Percentiles rank a stretch among this genome's conserved stretches.
Conservation (phyloP, 2,797 vertebrate genomes). For the Rhinogobio ventralis region DNA sequence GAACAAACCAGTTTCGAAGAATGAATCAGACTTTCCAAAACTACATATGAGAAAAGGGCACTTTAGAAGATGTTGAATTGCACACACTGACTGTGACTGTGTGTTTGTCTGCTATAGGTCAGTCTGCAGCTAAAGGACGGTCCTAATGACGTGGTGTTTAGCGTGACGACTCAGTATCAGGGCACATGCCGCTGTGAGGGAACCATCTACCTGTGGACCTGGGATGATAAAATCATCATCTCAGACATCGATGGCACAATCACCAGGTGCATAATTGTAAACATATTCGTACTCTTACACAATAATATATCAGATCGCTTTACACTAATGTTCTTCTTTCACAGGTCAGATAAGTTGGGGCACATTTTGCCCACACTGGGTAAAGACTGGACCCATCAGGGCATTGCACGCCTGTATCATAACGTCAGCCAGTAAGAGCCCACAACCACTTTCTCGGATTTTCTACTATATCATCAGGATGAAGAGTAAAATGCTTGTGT, state of each 20-base stretch:
- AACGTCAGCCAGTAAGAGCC: slow-evolving; percentile 98
- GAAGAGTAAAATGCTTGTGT: slow-evolving; percentile 25
- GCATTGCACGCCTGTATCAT: slow-evolving; percentile 95
- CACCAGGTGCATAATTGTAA: slow-evolving; percentile 76
- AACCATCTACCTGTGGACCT: slow-evolving; percentile 89
- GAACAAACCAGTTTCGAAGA: not conserved
- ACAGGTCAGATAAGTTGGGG: slow-evolving; percentile 94
- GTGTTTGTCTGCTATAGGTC: slow-evolving; percentile 70
- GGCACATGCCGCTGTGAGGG: slow-evolving; percentile 88
- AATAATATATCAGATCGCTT: not conserved
- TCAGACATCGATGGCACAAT: slow-evolving; percentile 91
- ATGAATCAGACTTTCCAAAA: not conserved
- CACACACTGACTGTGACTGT: not conserved
- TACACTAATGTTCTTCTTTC: not conserved
- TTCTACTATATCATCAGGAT: not conserved
- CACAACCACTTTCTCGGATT: not conserved
- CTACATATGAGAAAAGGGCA: not conserved
- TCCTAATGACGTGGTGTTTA: slow-evolving; percentile 86
- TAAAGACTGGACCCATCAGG: slow-evolving; percentile 99
- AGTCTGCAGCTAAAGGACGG: slow-evolving; percentile 86
- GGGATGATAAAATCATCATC: slow-evolving; percentile 89
- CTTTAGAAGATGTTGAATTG: slow-evolving; percentile 1
- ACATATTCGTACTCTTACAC: not conserved
- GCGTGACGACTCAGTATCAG: slow-evolving; percentile 89
- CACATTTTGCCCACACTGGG: slow-evolving; percentile 98